phyloP scores from a whole-genome alignment of 2,113 vertebrate genomes.

The Macaca mulatta region DNA sequence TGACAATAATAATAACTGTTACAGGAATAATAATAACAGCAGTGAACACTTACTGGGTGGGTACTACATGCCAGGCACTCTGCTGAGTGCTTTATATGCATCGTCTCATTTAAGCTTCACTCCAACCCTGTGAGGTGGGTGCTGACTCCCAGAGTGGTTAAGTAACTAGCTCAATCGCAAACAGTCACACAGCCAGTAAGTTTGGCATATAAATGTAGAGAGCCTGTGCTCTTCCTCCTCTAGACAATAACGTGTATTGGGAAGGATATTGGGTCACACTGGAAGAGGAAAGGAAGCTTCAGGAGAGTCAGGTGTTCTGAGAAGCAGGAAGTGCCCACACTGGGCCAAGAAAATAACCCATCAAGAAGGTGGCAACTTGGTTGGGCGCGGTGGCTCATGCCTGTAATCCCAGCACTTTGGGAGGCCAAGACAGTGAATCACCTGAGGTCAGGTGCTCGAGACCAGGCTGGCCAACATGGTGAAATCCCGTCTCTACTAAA shows the following conservation, averaged over 20 bases:
- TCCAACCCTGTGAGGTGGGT: neutral
- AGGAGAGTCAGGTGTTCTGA: neutral
- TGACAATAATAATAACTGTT: neutral
- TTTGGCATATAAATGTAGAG: neutral
- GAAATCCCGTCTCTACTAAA: neutral
- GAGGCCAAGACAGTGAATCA: neutral
- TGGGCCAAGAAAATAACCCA: neutral
- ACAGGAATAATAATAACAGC: neutral
- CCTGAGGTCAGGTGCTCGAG: neutral
- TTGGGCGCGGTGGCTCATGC: neutral
- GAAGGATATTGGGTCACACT: neutral
- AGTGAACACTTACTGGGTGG: neutral
- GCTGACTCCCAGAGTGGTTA: neutral
- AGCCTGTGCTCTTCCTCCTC: neutral
- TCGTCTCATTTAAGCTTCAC: neutral
- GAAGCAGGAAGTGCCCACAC: neutral
- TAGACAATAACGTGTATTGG: neutral
- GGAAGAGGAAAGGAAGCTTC: constrained; percentile 40
- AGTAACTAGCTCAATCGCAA: neutral
- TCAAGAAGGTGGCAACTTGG: neutral
- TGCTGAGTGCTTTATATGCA: neutral
- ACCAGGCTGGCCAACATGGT: neutral
- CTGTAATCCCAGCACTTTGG: neutral
- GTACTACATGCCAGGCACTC: neutral
- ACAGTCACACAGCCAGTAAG: neutral